Evolutionary conservation across 2,797 vertebrate genomes (phyloP), one percentile per base, ranked within the genome.

Genomic region (Microhierax caerulescens): DNA sequence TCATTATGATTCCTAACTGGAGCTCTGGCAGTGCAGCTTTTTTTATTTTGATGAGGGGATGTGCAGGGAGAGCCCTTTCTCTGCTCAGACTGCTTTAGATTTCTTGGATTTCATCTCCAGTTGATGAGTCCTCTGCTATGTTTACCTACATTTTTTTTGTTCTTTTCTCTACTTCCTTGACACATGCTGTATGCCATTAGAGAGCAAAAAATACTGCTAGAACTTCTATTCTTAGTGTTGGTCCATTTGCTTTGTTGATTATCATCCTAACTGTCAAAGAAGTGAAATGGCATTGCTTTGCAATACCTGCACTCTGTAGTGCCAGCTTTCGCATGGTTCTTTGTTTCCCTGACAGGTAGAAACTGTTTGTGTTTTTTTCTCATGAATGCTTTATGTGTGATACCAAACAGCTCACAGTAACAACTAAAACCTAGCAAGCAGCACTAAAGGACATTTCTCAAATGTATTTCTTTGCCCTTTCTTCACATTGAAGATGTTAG

Each of bases 231-330:
- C 82, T 90, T 95, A 84, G 88, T 83, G 84, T 87, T 83, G 48
- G 67, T 67, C 91, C 88, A 85, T 96, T 96, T 93, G 68, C 84
- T 95, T 93, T 93, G 90, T 80, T 96, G 85, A 95, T 97, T 97
- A 95, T 90, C 91, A 94, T 90, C n/a, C 89, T 92, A 65, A 73
- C 90, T 96, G 89, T 90, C 96, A 93, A 88, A 92, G 65, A 80
- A 97, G 74, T 48, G 78, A 97, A 97, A 90, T 45, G 47, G n/a
- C 76, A 80, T 70, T 84, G 68, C 72, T 96, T 76, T 87, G 76
- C 76, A 79, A 51, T 57, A 80, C 77, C n/a, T 90, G 27, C 2
- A 1, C 81, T 95, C 67, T 45, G 6, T 3, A 90, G 77, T 75
- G 93, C 83, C 75, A 36, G 1, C 54, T 95, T 86, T 89, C 81